Evolutionary conservation across 2,113 vertebrate genomes (phyloP).

Genomic region (Sitta europaea): DNA sequence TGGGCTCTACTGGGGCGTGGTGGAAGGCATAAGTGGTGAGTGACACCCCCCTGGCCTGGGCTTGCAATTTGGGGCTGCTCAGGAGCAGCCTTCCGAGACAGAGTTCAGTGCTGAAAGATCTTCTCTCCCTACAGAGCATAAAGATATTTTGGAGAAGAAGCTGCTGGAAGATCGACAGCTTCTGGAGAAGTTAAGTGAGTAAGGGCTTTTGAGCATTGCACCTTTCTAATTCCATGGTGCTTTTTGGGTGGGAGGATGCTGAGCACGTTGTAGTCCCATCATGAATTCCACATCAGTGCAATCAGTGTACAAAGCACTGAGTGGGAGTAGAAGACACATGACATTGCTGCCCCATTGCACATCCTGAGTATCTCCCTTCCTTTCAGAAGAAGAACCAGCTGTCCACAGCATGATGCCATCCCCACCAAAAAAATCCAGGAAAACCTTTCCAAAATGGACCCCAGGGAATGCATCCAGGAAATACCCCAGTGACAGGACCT

Average conservation of each 20-base stretch:
- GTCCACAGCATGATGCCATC: neutral
- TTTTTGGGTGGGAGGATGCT: neutral
- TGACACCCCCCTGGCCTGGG: neutral
- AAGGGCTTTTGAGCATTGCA: neutral
- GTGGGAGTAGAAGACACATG: neutral
- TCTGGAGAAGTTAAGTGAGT: slow-evolving; percentile 53
- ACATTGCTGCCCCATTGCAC: rapidly evolving
- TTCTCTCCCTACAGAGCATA: slow-evolving; percentile 30
- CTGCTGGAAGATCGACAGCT: slow-evolving; percentile 44
- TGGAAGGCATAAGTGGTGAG: slow-evolving; percentile 63
- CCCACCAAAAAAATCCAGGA: slow-evolving; percentile 62
- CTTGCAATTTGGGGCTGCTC: neutral
- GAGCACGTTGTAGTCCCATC: rapidly evolving
- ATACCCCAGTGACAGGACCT: neutral
- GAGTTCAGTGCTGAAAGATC: neutral
- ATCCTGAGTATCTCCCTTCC: neutral
- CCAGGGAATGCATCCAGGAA: neutral
- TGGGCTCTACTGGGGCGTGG: slow-evolving; percentile 40
- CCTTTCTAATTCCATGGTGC: neutral
- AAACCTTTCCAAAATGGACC: slow-evolving; percentile 57
- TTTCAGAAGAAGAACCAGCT: slow-evolving; percentile 30
- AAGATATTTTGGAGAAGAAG: slow-evolving; percentile 48
- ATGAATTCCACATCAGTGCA: neutral
- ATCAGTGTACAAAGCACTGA: neutral
- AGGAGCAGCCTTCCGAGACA: neutral